Evolutionary conservation across 2,888 invertebrate genomes (phyloP).

Genomic region (Julus scanicus): DNA sequence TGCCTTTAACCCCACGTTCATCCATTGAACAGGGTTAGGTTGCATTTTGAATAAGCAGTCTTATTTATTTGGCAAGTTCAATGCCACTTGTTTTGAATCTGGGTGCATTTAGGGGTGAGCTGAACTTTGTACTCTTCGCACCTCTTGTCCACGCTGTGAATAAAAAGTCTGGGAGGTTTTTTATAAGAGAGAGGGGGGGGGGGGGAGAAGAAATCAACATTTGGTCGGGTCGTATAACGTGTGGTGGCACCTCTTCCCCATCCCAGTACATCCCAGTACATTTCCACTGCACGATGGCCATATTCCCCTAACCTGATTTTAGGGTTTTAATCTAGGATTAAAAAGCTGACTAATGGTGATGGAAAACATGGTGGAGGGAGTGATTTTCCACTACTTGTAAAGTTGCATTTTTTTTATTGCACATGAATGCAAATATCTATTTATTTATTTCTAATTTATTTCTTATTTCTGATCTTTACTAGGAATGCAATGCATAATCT

Average conservation of each 20-base stretch:
- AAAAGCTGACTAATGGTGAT: neutral
- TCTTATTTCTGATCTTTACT: no score
- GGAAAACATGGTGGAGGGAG: neutral
- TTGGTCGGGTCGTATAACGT: neutral
- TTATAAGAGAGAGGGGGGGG: neutral
- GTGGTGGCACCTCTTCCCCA: neutral
- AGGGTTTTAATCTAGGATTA: neutral
- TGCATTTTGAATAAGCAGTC: neutral
- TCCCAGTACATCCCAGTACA: neutral
- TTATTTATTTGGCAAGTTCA: conserved; percentile 16
- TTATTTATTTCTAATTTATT: no score
- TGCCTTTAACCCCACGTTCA: neutral
- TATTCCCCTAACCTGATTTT: neutral
- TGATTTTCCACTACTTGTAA: neutral
- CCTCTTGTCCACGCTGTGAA: neutral
- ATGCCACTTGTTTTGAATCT: conserved; percentile 36
- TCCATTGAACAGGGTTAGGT: conserved; percentile 22
- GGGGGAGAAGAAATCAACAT: neutral
- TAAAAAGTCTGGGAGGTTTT: conserved; percentile 29
- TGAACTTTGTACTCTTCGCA: conserved; percentile 38
- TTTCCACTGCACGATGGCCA: neutral
- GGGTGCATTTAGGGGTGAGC: conserved; percentile 37
- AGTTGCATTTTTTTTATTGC: neutral
- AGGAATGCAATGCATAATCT: no score
- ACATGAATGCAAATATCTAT: no score